Conservation (phyloP, 2,797 vertebrate genomes). For the Tokudaia muenninki region DNA sequence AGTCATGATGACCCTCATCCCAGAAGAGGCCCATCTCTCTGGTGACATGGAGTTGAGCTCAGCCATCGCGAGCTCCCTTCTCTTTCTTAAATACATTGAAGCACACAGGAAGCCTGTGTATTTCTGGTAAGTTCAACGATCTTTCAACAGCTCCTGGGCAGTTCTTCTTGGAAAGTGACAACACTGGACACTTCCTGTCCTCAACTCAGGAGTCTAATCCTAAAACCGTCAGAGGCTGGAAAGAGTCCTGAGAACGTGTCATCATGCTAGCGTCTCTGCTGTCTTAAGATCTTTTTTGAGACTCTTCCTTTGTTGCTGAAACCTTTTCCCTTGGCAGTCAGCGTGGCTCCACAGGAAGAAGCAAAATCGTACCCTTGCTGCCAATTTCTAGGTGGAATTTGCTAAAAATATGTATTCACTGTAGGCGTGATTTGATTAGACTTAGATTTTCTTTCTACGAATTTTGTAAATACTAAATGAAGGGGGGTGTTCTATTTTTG, state of each 20-base stretch:
- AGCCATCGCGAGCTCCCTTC: too few species aligned
- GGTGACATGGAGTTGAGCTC: background rate
- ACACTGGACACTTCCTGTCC: background rate
- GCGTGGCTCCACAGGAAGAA: background rate
- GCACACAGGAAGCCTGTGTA: background rate
- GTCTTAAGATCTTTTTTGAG: conserved; percentile 23
- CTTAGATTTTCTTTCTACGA: conserved; percentile 15
- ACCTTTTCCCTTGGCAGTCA: conserved; percentile 33
- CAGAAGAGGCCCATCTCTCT: too few species aligned
- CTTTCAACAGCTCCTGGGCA: background rate
- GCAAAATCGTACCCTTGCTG: background rate
- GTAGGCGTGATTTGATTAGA: conserved; percentile 9
- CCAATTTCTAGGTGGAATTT: conserved; percentile 18
- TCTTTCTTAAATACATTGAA: background rate
- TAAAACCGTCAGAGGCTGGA: conserved; percentile 3
- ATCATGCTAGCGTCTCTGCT: background rate
- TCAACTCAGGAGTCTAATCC: background rate
- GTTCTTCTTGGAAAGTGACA: background rate
- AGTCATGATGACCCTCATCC: background rate
- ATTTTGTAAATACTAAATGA: conserved; percentile 21
- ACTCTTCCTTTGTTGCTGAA: conserved; percentile 15
- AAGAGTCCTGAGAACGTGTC: background rate
- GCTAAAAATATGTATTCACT: conserved; percentile 41
- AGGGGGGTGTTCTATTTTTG: background rate
- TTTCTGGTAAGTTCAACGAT: background rate